Evolutionary conservation across 2,888 invertebrate species (phyloP).

Genomic region (Gisinianus flammeolus): DNA sequence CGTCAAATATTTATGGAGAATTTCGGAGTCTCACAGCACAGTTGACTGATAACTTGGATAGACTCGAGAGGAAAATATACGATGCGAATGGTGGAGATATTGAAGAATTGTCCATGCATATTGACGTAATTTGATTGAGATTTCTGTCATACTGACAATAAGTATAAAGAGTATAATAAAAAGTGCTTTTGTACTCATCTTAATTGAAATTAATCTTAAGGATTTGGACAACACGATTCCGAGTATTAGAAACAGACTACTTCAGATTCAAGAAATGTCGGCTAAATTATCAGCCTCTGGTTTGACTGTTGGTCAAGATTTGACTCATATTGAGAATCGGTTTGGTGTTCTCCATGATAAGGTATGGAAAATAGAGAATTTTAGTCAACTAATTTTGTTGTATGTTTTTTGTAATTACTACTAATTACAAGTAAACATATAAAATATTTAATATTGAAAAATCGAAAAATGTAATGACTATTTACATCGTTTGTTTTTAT

Average conservation of each 20-base stretch:
- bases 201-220: slow-evolving; percentile 1
- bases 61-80: slow-evolving; percentile 76
- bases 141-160: not conserved
- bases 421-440: no score
- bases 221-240: slow-evolving; percentile 42
- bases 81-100: slow-evolving; percentile 79
- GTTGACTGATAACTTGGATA: slow-evolving; percentile 80
- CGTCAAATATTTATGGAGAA: slow-evolving; percentile 78
- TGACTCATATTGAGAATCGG: slow-evolving; percentile 32
- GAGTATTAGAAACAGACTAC: slow-evolving; percentile 29
- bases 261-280: slow-evolving; percentile 36
- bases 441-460: not conserved
- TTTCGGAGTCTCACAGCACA: slow-evolving; percentile 72
- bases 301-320: slow-evolving; percentile 28
- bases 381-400: not conserved
- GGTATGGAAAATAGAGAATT: slow-evolving; percentile 10
- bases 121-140: slow-evolving; percentile 71
- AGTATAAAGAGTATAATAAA: not conserved
- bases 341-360: slow-evolving; percentile 37
- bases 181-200: not conserved
- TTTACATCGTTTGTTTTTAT: no score
- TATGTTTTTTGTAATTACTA: no score
- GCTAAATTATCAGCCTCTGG: slow-evolving; percentile 26
- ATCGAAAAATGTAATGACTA: no score
- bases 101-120: slow-evolving; percentile 88